Conservation (phyloP, 2,797 vertebrate species). For the Chiroxiphia lanceolata region DNA sequence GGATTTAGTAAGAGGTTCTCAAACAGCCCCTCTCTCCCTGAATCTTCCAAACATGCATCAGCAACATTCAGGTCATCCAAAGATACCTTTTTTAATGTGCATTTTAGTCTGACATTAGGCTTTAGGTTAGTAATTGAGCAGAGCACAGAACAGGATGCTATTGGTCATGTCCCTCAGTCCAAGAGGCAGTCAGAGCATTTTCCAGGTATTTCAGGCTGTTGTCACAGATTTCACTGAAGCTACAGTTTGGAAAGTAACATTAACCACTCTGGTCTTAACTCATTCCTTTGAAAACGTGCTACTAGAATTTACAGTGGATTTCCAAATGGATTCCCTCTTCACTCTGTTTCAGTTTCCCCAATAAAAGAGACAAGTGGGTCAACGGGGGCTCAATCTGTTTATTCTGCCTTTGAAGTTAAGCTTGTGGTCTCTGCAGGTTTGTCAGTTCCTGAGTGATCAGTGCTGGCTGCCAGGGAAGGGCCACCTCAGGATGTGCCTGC, state of each 20-base stretch:
- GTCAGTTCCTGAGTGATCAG: conserved; percentile 75
- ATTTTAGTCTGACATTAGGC: not conserved
- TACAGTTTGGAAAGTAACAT: conserved; percentile 42
- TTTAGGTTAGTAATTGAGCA: not conserved
- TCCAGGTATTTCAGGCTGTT: conserved; percentile 35
- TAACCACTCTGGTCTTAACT: conserved; percentile 30
- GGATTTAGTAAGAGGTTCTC: not conserved
- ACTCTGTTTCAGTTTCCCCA: conserved; percentile 26
- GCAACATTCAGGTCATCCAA: not conserved
- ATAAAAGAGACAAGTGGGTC: conserved; percentile 7
- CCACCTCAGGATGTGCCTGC: conserved; percentile 43
- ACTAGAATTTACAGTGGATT: conserved; percentile 48
- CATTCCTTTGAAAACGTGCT: conserved; percentile 30
- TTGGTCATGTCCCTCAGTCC: not conserved
- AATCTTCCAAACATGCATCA: not conserved
- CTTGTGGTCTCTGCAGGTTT: conserved; percentile 51
- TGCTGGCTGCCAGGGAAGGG: conserved; percentile 65
- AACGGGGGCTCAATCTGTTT: conserved; percentile 31
- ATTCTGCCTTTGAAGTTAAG: not conserved
- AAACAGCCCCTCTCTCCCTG: not conserved
- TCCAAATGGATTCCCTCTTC: conserved; percentile 48
- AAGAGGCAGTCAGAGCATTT: not conserved
- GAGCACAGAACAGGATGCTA: not conserved
- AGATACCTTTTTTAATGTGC: not conserved
- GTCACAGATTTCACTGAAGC: conserved; percentile 48